These are phyloP conservation scores for Lerista edwardsae DNA, from an alignment of 2,797 vertebrate species.

Conservation along the genomic window DNA sequence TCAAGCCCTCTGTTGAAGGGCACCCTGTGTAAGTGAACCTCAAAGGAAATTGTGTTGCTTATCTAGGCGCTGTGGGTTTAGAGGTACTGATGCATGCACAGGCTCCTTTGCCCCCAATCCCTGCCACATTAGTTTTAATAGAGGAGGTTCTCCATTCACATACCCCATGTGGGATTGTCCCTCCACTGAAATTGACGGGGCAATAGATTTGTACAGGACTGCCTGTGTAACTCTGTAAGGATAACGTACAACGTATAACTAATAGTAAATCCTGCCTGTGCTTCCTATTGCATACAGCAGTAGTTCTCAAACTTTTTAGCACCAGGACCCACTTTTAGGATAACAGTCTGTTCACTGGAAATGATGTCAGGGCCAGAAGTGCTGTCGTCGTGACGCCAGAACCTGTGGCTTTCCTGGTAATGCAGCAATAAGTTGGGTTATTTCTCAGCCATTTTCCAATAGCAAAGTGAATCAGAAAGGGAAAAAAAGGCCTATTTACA, in stretches of 20 bases:
- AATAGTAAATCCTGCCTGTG: not conserved
- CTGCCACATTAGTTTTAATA: not conserved
- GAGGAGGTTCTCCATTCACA: not conserved
- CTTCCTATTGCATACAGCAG: not conserved
- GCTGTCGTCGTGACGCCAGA: no score
- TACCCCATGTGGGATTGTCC: not conserved
- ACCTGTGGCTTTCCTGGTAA: no score
- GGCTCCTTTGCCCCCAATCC: not conserved
- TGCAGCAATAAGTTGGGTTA: no score
- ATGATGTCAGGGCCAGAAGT: no score
- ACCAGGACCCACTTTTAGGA: no score
- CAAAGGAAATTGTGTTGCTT: conserved; percentile 26
- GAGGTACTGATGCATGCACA: not conserved
- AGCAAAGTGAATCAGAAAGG: no score
- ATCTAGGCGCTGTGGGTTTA: not conserved
- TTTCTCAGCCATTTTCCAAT: no score
- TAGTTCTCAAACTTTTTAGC: no score
- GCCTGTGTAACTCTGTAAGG: not conserved
- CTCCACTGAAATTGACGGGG: not conserved
- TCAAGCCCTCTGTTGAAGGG: conserved; percentile 17
- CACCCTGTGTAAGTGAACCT: not conserved
- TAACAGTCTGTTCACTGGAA: no score
- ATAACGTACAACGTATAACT: not conserved
- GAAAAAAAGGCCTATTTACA: no score
- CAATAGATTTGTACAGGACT: not conserved